Evolutionary conservation across 1,140 invertebrate genomes (phyloP), one percentile per base, ranked within the genome.

Genomic region (Pseudomyrmex gracilis): DNA sequence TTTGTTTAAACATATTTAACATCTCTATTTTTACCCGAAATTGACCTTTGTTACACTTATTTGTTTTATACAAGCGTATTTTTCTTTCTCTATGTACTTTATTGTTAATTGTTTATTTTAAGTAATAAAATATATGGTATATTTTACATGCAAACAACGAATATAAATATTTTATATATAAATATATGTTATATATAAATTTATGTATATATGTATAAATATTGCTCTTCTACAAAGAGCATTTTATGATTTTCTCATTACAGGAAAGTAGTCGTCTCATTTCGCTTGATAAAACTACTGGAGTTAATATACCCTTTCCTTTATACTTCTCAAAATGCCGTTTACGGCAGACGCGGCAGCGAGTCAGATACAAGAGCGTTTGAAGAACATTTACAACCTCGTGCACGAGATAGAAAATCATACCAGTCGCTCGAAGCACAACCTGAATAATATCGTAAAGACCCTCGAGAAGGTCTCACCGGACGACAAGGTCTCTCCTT

Each of bases 401-500:
- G 95, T 98, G 49, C 96, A 97, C 92, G 96, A 98, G 71, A 96
- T 98, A 87, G 97, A 98, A 93, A 96, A 96, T 85, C 97, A 98
- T 87, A 95, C 97, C 60, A 95, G 95, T 49, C 95, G 96, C 57
- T 97, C 97, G 87, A 98, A 98, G 89, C 96, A 96, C 53, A 98
- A 97, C 82, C 95, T 98, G 70, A 96, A 96, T 47, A 96, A 96
- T 82, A 96, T 98, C 80, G 94, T 96, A 15, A 97, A 97, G 92
- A 96, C 97, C 10, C 97, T 98, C 90, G 97, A 98, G 91, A 95
- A 96, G 91, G 95, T 97, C 82, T 95, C 95, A 53, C 95, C 95
- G 51, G 96, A 97, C 89, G 96, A 97, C 84, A 97, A 96, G 94
- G 91, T 95, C 0, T 95, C 95, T 9, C 94, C 95, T 20, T 95